These are phyloP conservation scores for Melozone crissalis DNA, from an alignment of 2,113 vertebrate genomes.

Conservation along the genomic window DNA sequence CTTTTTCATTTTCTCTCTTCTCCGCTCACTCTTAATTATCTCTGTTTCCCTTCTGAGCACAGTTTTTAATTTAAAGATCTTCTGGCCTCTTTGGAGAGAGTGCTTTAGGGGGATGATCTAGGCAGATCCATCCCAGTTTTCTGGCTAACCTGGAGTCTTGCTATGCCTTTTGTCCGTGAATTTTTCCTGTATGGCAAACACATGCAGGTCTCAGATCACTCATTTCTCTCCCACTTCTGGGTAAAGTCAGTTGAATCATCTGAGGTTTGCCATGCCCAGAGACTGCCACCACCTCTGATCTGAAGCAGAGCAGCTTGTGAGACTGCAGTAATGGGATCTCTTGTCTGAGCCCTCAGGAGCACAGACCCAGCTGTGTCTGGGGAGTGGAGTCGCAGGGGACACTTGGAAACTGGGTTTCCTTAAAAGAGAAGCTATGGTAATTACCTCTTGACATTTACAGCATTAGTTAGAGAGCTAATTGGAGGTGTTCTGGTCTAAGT, in stretches of 20 bases:
- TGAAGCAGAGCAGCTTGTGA: neutral
- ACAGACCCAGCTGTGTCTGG: neutral
- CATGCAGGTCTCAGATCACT: neutral
- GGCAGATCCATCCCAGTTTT: neutral
- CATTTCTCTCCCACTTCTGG: neutral
- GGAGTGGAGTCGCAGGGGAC: neutral
- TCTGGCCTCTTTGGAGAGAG: neutral
- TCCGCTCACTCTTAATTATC: neutral
- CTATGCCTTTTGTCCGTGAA: neutral
- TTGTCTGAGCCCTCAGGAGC: neutral
- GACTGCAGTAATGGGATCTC: neutral
- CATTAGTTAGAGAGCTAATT: constrained; percentile 28
- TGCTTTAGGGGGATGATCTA: neutral
- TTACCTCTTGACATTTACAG: constrained; percentile 26
- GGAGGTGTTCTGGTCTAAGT: neutral
- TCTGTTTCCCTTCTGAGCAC: neutral
- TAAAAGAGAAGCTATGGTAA: neutral
- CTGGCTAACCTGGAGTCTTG: neutral
- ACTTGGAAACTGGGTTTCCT: neutral
- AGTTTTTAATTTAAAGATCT: neutral
- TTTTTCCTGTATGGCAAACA: neutral
- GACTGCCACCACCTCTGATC: neutral
- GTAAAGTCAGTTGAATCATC: neutral
- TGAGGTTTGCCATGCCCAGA: neutral
- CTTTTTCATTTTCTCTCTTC: neutral